Evolutionary conservation across 2,113 vertebrate species (phyloP), one percentile per base, ranked within the genome.

Genomic region (Alces alces): DNA sequence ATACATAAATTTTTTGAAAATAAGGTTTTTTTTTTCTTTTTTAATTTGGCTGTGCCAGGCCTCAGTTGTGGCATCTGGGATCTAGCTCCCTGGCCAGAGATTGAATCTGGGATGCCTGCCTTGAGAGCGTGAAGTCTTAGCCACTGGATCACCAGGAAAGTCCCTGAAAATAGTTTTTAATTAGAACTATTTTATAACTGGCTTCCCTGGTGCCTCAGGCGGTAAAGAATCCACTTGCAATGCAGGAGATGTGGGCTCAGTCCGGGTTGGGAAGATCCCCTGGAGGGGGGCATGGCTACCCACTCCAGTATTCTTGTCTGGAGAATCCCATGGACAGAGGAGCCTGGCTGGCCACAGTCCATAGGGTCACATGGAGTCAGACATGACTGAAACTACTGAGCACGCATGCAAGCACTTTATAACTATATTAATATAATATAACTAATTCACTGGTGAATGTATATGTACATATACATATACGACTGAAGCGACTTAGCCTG

Each of bases 351-450:
- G 2, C 2, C 39, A 23, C n/a, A 36, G n/a, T 39, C n/a, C 66
- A 23, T 6, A 5, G 19, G 19, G 19, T 66, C 15, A n/a, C 17
- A 19, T 1, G 2, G 66, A 70, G 2, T 70, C 33, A 21, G n/a
- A 70, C 19, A 23, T 0, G 11, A 11, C 10, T 39, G 66, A 70
- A n/a, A n/a, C n/a, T 39, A 70, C 66, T 70, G n/a, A 70, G 2
- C 19, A 3, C 0, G 0, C 19, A 39, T 0, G 5, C 10, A 39
- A 73, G 19, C 66, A 66, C 28, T 91, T 86, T 47, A 10, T 8
- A 70, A 13, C 13, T 50, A 33, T n/a, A 17, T 83, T n/a, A 36
- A 58, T 54, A 33, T 33, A 84, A 55, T 54, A 39, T 8, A 86
- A 33, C 17, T 9, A 52, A 8, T 61, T 86, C 30, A 21, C 52